A percentile compares a stretch with the other conserved stretches of the same genome.
These are phyloP conservation scores for Thereva unica DNA, from an alignment of 2,888 invertebrate species.

Conservation along the genomic window DNA sequence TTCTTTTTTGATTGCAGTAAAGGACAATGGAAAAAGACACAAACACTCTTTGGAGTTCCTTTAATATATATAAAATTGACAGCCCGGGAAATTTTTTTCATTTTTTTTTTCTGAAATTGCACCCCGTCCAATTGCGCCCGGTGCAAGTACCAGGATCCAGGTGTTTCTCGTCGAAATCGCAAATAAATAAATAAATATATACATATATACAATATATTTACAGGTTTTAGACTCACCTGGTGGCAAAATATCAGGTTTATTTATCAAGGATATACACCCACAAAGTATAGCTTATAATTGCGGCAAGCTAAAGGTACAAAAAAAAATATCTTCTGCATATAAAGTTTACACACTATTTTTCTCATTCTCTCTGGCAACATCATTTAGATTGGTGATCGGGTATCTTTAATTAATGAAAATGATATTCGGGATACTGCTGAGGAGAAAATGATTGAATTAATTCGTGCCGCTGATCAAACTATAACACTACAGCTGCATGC, in stretches of 20 bases:
- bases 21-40: no score
- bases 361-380: no score
- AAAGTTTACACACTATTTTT: slow-evolving; percentile 1
- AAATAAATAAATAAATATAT: no score
- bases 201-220: no score
- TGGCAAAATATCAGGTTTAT: slow-evolving; percentile 84
- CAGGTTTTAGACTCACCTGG: slow-evolving; percentile 64
- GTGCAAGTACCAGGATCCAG: no score
- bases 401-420: slow-evolving; percentile 81
- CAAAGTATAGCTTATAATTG: slow-evolving; percentile 92
- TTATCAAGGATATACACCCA: slow-evolving; percentile 94
- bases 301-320: slow-evolving; percentile 79
- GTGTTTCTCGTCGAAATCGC: no score
- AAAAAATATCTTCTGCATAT: neutral
- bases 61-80: no score
- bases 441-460: slow-evolving; percentile 91
- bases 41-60: no score
- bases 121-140: no score
- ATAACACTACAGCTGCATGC: slow-evolving; percentile 89
- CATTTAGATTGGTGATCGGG: slow-evolving; percentile 55
- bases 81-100: no score
- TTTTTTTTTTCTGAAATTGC: no score
- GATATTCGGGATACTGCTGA: slow-evolving; percentile 91
- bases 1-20: no score
- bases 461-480: slow-evolving; percentile 85